These are phyloP conservation scores for Myotis lucifugus DNA, from an alignment of 2,113 vertebrate genomes.

Conservation along the genomic window DNA sequence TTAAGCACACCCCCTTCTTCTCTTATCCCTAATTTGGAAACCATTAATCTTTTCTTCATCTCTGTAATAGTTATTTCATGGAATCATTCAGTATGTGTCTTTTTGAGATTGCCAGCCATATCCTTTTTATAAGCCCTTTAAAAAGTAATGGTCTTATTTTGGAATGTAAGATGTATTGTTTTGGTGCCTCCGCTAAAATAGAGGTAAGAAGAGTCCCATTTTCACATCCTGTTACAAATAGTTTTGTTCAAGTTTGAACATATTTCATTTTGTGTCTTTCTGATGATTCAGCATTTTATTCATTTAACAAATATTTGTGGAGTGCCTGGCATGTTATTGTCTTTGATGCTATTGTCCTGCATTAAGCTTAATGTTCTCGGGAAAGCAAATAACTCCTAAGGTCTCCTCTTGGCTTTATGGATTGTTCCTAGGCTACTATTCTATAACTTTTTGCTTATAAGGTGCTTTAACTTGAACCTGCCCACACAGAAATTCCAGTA, in stretches of 20 bases:
- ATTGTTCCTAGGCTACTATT: neutral
- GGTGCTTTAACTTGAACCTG: conserved; percentile 15
- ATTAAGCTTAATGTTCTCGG: neutral
- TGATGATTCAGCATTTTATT: conserved; percentile 6
- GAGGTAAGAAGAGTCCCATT: neutral
- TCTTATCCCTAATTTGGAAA: neutral
- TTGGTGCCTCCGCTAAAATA: neutral
- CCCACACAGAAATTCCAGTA: conserved; percentile 1
- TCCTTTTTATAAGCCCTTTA: neutral
- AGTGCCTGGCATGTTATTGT: neutral
- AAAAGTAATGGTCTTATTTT: neutral
- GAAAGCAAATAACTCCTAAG: neutral
- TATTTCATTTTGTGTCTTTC: conserved; percentile 25
- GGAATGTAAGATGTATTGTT: neutral
- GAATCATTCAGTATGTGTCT: neutral
- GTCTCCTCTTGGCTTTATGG: neutral
- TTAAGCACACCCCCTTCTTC: neutral
- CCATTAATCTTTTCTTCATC: neutral
- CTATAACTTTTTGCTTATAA: neutral
- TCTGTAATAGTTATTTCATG: neutral
- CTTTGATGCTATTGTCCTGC: neutral
- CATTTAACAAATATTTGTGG: conserved; percentile 7
- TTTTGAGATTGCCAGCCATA: neutral
- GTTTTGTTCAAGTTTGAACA: neutral
- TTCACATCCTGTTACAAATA: neutral